Evolutionary conservation across 2,113 vertebrate genomes (phyloP).

Genomic region (Oxyura jamaicensis): DNA sequence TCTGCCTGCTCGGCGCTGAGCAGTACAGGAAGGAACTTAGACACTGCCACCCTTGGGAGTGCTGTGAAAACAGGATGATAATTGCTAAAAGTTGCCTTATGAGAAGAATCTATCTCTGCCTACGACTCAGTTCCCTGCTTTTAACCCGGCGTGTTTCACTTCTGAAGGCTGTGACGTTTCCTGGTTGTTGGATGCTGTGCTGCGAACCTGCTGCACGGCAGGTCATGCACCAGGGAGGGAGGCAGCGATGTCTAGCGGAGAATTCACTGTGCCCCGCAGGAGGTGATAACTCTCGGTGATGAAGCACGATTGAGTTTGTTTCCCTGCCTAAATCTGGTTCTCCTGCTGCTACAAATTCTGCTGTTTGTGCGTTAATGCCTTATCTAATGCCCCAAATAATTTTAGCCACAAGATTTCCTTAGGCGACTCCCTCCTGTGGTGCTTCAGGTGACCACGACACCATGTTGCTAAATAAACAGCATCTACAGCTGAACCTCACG

Average conservation of each 20-base stretch:
- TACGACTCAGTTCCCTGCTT: background rate
- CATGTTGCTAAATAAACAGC: background rate
- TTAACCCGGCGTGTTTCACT: fast-evolving
- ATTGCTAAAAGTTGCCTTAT: background rate
- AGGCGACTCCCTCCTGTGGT: background rate
- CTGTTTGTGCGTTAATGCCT: background rate
- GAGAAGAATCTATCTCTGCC: background rate
- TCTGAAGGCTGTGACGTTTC: background rate
- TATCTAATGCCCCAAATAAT: background rate
- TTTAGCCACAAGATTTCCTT: background rate
- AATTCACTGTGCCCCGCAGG: background rate
- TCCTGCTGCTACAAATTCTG: background rate
- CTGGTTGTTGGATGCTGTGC: background rate
- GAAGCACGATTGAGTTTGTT: background rate
- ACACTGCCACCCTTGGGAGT: background rate
- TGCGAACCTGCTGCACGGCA: fast-evolving
- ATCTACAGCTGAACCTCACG: background rate
- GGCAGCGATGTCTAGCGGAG: background rate
- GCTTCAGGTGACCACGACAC: background rate
- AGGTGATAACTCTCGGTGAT: background rate
- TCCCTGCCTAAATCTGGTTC: background rate
- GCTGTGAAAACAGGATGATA: background rate
- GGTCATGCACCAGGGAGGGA: background rate
- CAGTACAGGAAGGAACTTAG: background rate
- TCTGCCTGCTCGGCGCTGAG: background rate